phyloP scores from a whole-genome alignment of 2,888 invertebrate genomes.

The Epinotia demarniana region DNA sequence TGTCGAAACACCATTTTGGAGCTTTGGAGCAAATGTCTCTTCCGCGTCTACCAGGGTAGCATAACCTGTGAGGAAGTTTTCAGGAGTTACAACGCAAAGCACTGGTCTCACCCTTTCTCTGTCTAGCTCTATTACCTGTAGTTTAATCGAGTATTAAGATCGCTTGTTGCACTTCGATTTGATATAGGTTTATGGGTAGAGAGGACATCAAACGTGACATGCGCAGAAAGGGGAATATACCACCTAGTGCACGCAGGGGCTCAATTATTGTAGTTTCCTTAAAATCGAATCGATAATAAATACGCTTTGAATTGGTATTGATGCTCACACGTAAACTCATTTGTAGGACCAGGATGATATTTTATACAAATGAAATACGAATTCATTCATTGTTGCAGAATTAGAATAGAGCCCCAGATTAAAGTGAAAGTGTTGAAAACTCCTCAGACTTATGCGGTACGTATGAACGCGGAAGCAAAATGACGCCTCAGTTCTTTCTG shows the following conservation, averaged over 20 bases:
- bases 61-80: not conserved
- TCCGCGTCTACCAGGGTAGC: conserved; percentile 4
- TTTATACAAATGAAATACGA: not conserved
- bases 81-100: not conserved
- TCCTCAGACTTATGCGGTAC: not conserved
- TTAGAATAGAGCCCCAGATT: not conserved
- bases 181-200: too few relatives aligned
- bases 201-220: not conserved
- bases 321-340: not conserved
- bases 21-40: not conserved
- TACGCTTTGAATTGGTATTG: not conserved
- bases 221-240: not conserved
- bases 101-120: not conserved
- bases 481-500: not conserved
- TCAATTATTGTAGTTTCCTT: not conserved
- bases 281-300: not conserved
- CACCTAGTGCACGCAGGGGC: not conserved
- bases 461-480: not conserved
- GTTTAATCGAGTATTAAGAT: too few relatives aligned
- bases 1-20: not conserved
- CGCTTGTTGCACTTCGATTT: too few relatives aligned
- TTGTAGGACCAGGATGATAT: not conserved
- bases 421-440: not conserved
- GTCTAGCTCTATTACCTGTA: not conserved
- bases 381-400: not conserved